Conservation (phyloP, 2,113 vertebrate genomes). For the Chascanopsetta lugubris region DNA sequence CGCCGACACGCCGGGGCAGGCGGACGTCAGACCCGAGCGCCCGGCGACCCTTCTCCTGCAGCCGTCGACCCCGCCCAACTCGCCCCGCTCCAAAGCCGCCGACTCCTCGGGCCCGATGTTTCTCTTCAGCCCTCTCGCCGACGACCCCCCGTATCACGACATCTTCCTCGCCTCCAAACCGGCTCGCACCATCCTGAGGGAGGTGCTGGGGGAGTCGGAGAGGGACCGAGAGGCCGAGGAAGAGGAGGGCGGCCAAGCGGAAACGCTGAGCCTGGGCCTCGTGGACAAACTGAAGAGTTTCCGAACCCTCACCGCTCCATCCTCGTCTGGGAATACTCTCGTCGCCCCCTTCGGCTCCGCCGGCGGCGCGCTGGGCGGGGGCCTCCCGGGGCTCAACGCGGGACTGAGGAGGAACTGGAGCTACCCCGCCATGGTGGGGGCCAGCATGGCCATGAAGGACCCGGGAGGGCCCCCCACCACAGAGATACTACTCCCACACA, state of each 20-base stretch:
- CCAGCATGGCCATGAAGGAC: slow-evolving; percentile 97
- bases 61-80: slow-evolving; percentile 91
- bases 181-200: slow-evolving; percentile 92
- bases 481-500: slow-evolving; percentile 85
- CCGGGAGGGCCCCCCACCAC: slow-evolving; percentile 84
- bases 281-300: slow-evolving; percentile 96
- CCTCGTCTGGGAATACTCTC: slow-evolving; percentile 71
- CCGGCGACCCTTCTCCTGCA: slow-evolving; percentile 73
- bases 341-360: slow-evolving; percentile 83
- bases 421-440: slow-evolving; percentile 96
- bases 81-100: slow-evolving; percentile 58
- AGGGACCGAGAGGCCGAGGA: slow-evolving; percentile 65
- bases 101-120: slow-evolving; percentile 61
- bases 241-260: slow-evolving; percentile 89
- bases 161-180: slow-evolving; percentile 95
- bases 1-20: background rate
- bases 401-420: slow-evolving; percentile 94
- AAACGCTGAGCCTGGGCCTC: slow-evolving; percentile 90
- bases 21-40: slow-evolving; percentile 23
- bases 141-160: slow-evolving; percentile 84
- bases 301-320: slow-evolving; percentile 64
- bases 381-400: slow-evolving; percentile 84
- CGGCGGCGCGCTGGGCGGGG: slow-evolving; percentile 79
- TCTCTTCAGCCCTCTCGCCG: slow-evolving; percentile 88
- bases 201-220: slow-evolving; percentile 86